phyloP scores from a whole-genome alignment of 2,113 vertebrate species.

The Apteryx owenii region DNA sequence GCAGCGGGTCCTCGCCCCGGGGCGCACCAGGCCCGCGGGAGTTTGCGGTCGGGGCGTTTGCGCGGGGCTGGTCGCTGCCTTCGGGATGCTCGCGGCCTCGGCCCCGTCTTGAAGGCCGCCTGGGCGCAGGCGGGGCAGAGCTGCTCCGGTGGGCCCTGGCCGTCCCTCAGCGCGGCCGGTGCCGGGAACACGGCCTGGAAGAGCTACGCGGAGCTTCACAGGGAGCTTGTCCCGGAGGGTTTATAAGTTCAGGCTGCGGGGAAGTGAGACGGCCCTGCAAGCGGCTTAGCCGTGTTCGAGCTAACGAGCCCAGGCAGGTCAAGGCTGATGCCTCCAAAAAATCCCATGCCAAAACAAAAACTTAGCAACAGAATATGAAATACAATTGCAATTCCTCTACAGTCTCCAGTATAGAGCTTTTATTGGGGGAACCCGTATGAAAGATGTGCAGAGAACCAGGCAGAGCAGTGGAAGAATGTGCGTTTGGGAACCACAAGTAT shows the following conservation, averaged over 20 bases:
- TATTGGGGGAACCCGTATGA: background rate
- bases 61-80: rapidly evolving
- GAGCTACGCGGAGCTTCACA: background rate
- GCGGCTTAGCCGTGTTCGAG: background rate
- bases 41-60: background rate
- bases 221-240: background rate
- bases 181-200: background rate
- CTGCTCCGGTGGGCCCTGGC: background rate
- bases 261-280: background rate
- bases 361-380: background rate
- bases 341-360: background rate
- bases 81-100: background rate
- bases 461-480: background rate
- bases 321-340: background rate
- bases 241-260: background rate
- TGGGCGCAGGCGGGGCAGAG: background rate
- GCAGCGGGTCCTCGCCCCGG: no score
- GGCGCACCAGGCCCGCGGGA: background rate
- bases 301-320: background rate
- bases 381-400: background rate
- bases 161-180: background rate
- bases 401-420: background rate
- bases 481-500: background rate
- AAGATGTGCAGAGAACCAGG: background rate
- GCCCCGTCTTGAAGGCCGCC: background rate